Evolutionary conservation across 2,797 vertebrate species (phyloP).

Genomic region (Pterois miles): DNA sequence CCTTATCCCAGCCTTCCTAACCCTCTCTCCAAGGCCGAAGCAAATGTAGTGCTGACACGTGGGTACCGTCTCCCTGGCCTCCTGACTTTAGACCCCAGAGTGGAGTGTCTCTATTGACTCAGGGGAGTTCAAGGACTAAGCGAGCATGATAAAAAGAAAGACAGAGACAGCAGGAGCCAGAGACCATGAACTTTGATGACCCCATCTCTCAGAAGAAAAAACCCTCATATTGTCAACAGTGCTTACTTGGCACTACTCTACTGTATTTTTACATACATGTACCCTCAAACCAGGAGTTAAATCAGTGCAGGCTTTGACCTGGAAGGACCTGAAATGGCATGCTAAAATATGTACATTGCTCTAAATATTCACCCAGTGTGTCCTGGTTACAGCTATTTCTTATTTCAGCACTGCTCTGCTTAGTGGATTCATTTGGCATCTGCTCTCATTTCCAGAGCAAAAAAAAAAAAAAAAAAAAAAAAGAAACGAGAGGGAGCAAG

Average conservation of each 20-base stretch:
- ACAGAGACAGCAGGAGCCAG: conserved; percentile 12
- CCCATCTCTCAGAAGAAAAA: conserved; percentile 22
- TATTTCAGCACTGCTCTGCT: conserved; percentile 72
- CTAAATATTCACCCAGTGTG: conserved; percentile 72
- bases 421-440: conserved; percentile 75
- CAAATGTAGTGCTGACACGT: conserved; percentile 50
- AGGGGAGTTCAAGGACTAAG: conserved; percentile 59
- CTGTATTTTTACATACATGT: conserved; percentile 32
- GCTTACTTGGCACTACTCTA: conserved; percentile 24
- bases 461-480: conserved; percentile 7
- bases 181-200: conserved; percentile 39
- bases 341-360: conserved; percentile 71
- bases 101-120: conserved; percentile 58
- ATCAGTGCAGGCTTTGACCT: conserved; percentile 59
- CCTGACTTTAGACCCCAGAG: conserved; percentile 53
- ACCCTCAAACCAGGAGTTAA: conserved; percentile 35
- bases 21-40: conserved; percentile 37
- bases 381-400: conserved; percentile 70
- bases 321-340: conserved; percentile 64
- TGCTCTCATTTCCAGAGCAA: conserved; percentile 66
- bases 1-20: conserved; percentile 65
- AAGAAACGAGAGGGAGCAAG: conserved; percentile 9
- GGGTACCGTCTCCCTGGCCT: conserved; percentile 32
- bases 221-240: conserved; percentile 19
- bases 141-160: conserved; percentile 43